phyloP scores from a whole-genome alignment of 2,888 invertebrate species.

The Cataglyphis rosenhaueri region DNA sequence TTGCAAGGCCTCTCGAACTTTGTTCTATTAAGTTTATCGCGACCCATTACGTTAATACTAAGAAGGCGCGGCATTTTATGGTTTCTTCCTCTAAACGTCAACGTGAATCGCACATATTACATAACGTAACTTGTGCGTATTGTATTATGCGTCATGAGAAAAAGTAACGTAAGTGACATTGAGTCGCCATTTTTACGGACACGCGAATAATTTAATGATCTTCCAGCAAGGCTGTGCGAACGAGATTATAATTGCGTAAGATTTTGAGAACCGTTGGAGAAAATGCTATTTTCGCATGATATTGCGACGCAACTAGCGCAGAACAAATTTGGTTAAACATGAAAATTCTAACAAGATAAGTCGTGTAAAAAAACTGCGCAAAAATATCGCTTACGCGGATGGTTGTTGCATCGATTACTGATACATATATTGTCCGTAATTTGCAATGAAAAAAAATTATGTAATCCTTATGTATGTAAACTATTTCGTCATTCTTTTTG shows the following conservation, averaged over 20 bases:
- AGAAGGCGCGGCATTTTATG: conserved; percentile 69
- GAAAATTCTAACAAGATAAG: background rate
- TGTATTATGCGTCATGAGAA: conserved; percentile 24
- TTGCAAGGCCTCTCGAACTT: conserved; percentile 65
- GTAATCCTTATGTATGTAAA: background rate
- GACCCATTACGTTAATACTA: conserved; percentile 62
- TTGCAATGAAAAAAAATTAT: background rate
- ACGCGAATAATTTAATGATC: conserved; percentile 5
- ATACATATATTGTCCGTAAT: conserved; percentile 5
- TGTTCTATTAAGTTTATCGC: conserved; percentile 64
- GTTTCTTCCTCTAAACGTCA: conserved; percentile 65
- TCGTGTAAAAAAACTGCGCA: background rate
- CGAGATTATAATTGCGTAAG: background rate
- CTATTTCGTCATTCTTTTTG: background rate
- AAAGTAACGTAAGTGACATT: conserved; percentile 27
- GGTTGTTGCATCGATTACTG: background rate
- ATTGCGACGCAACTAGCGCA: background rate
- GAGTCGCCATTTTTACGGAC: conserved; percentile 21
- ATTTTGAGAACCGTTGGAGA: background rate
- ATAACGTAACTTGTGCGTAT: conserved; percentile 35
- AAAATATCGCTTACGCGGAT: background rate
- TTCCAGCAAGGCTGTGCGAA: conserved; percentile 30
- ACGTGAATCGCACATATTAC: conserved; percentile 61
- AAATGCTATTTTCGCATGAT: background rate
- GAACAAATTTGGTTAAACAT: background rate